phyloP scores from a whole-genome alignment of 2,888 invertebrate genomes.

The Leptinotarsa juncta region DNA sequence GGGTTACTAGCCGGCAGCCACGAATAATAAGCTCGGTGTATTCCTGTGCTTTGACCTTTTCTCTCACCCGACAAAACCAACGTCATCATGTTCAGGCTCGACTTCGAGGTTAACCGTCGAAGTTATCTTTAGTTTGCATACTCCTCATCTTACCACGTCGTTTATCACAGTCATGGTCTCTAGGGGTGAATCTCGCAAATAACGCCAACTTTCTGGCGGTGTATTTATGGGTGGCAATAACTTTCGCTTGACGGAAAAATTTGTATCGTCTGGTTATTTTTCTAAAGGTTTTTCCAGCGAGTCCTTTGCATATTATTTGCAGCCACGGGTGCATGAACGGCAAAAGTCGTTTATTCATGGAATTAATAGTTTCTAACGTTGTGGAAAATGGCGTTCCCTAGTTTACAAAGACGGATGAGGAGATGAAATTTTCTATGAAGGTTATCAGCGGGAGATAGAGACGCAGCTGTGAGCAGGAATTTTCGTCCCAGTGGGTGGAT shows the following conservation, averaged over 20 bases:
- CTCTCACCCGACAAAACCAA: background rate
- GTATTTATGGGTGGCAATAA: conserved; percentile 48
- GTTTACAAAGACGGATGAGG: conserved; percentile 17
- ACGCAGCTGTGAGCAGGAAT: conserved; percentile 5
- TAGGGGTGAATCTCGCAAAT: conserved; percentile 38
- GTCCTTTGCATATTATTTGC: conserved; percentile 35
- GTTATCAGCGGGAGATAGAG: conserved; percentile 4
- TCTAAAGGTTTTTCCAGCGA: conserved; percentile 29
- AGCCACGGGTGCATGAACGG: conserved; percentile 15
- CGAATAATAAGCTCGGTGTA: too few relatives aligned
- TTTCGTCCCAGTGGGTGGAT: conserved; percentile 14
- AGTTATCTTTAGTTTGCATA: conserved; percentile 54
- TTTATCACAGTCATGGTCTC: conserved; percentile 51
- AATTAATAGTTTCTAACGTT: conserved; percentile 29
- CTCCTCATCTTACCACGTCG: conserved; percentile 53
- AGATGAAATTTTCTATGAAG: conserved; percentile 10
- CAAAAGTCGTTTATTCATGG: conserved; percentile 26
- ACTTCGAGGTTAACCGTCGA: conserved; percentile 11
- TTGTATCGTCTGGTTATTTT: conserved; percentile 40
- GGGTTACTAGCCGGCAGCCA: too few relatives aligned
- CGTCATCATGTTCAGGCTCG: conserved; percentile 5
- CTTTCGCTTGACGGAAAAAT: conserved; percentile 44
- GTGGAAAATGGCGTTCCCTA: conserved; percentile 25
- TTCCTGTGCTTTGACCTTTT: background rate
- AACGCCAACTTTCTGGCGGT: conserved; percentile 38